Conservation (phyloP, 2,113 vertebrate genomes). For the Taxidea taxus region DNA sequence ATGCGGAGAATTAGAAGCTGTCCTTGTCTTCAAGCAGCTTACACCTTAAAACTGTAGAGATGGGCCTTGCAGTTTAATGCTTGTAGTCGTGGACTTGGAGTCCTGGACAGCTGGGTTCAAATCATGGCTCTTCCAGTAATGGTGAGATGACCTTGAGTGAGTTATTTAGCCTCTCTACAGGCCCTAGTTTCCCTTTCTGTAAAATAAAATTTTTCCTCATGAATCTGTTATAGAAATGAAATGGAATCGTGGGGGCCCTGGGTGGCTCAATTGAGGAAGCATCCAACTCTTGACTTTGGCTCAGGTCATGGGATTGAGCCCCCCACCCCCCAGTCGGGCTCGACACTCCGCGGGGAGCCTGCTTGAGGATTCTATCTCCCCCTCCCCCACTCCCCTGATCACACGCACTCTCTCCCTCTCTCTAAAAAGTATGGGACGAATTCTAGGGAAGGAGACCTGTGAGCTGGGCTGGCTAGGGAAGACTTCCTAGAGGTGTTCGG, state of each 20-base stretch:
- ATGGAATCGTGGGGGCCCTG: background rate
- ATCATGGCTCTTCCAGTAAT: background rate
- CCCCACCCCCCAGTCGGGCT: background rate
- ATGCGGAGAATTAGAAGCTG: background rate
- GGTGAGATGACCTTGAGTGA: background rate
- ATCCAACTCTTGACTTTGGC: background rate
- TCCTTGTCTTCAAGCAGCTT: background rate
- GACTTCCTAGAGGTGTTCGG: background rate
- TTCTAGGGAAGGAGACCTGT: background rate
- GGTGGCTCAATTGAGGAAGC: background rate
- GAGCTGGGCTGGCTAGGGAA: background rate
- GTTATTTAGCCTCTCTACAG: background rate
- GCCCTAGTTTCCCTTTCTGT: background rate
- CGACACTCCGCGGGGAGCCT: background rate
- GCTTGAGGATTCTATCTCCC: background rate
- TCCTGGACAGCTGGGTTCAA: background rate
- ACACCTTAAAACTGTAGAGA: background rate
- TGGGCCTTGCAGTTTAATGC: background rate
- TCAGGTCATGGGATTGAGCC: background rate
- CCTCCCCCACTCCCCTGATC: background rate
- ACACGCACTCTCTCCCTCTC: background rate
- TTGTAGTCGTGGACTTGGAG: background rate
- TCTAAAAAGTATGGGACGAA: background rate
- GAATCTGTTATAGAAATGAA: background rate
- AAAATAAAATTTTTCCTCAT: background rate